A percentile compares a stretch with the other conserved stretches of the same genome.
Conservation (phyloP, 2,113 vertebrate genomes). For the Regulus satrapa region DNA sequence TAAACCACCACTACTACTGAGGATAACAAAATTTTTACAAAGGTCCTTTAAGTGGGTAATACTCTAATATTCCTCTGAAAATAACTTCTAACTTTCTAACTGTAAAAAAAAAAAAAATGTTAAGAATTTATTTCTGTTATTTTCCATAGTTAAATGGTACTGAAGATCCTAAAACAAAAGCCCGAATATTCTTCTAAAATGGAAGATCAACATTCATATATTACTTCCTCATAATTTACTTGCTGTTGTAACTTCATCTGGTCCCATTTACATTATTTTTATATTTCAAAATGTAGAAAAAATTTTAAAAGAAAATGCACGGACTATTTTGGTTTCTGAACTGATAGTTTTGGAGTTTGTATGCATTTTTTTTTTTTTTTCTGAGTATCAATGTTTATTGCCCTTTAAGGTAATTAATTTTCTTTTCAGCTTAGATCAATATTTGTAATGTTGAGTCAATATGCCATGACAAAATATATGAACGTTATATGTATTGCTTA, state of each 20-base stretch:
- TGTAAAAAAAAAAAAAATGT: background rate
- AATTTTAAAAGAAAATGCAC: background rate
- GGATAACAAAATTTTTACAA: background rate
- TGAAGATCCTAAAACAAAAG: background rate
- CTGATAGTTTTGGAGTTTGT: background rate
- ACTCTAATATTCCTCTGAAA: background rate
- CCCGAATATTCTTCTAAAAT: background rate
- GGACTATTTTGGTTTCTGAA: background rate
- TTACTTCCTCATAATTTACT: background rate
- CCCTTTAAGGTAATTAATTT: background rate
- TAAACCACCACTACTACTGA: background rate
- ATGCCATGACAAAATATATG: background rate
- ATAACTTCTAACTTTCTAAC: background rate
- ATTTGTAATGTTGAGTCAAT: background rate
- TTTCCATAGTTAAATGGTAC: background rate
- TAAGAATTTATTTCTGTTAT: background rate
- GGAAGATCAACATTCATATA: background rate
- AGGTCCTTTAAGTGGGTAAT: background rate
- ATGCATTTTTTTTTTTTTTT: background rate
- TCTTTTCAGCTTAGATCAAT: background rate
- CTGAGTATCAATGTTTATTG: background rate
- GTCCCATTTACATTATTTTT: background rate
- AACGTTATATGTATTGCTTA: background rate
- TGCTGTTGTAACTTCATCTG: background rate
- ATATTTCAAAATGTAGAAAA: background rate